Evolutionary conservation across 2,888 invertebrate genomes (phyloP).

Genomic region (Hypselothyrea guttata): DNA sequence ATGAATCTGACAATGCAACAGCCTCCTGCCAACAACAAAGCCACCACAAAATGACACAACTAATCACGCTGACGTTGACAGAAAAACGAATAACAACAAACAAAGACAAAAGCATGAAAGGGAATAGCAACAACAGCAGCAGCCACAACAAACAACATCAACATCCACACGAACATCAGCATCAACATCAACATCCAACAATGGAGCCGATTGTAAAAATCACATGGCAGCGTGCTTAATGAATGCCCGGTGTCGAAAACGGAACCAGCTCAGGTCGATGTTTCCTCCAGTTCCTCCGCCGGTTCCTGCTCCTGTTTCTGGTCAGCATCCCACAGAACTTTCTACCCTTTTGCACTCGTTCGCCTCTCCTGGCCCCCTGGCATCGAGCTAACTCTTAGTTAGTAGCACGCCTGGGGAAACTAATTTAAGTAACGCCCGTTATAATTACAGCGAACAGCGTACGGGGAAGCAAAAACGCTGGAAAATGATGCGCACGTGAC

Average conservation of each 20-base stretch:
- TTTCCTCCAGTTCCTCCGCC: not conserved
- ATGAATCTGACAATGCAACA: constrained; percentile 33
- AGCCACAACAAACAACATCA: constrained; percentile 40
- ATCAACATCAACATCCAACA: constrained; percentile 39
- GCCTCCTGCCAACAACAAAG: constrained; percentile 32
- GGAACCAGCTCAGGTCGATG: constrained; percentile 22
- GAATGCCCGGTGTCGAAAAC: constrained; percentile 31
- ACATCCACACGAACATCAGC: too few relatives aligned
- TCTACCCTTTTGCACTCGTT: not conserved
- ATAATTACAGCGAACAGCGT: constrained; percentile 50
- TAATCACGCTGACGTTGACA: constrained; percentile 71
- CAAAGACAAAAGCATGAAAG: constrained; percentile 21
- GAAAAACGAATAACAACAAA: constrained; percentile 52
- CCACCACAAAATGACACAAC: constrained; percentile 51
- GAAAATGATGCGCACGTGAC: constrained; percentile 75
- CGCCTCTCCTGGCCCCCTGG: not conserved
- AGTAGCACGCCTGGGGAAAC: constrained; percentile 39
- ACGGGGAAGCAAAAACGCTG: constrained; percentile 55
- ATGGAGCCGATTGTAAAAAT: constrained; percentile 38
- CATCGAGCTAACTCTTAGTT: constrained; percentile 10
- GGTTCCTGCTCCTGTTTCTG: not conserved
- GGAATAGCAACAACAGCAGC: constrained; percentile 20
- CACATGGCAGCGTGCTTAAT: constrained; percentile 50
- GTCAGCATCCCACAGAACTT: not conserved
- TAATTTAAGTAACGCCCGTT: constrained; percentile 67